Conservation (phyloP, 92 coral and sea anemone genomes). For the Anthopleura xanthogrammica region DNA sequence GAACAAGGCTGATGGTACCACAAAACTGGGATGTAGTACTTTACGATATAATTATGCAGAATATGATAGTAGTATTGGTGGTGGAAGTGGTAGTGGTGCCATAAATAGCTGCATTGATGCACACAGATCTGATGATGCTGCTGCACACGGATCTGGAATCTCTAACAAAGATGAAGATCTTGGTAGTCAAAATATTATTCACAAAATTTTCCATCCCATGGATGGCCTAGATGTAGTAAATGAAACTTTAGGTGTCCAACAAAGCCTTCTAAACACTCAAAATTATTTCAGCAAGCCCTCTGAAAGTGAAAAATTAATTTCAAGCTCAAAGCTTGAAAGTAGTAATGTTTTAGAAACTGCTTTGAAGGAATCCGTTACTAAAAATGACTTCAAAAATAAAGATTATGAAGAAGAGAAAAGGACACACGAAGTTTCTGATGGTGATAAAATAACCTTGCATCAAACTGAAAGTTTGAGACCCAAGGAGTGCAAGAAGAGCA, state of each 20-base stretch:
- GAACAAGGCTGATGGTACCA: background rate
- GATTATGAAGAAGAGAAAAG: background rate
- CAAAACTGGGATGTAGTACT: background rate
- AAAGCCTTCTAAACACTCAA: background rate
- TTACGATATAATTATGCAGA: background rate
- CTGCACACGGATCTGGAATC: background rate
- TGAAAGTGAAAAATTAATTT: background rate
- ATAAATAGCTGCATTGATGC: background rate
- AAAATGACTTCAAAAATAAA: background rate
- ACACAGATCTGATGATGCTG: background rate
- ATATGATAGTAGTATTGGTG: background rate
- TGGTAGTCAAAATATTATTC: background rate
- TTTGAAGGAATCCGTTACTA: background rate
- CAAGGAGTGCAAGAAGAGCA: background rate
- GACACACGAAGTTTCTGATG: background rate
- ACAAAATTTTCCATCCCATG: conserved; percentile 12
- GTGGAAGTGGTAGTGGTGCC: background rate
- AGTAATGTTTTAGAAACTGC: background rate
- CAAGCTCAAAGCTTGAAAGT: conserved; percentile 23
- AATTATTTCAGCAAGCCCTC: background rate
- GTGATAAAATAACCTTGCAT: too few species aligned
- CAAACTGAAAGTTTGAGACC: background rate
- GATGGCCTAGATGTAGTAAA: conserved; percentile 49
- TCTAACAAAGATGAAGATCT: background rate
- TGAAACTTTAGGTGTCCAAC: conserved; percentile 8